Evolutionary conservation across 2,113 vertebrate genomes (phyloP).

Genomic region (Oryzias curvinotus): DNA sequence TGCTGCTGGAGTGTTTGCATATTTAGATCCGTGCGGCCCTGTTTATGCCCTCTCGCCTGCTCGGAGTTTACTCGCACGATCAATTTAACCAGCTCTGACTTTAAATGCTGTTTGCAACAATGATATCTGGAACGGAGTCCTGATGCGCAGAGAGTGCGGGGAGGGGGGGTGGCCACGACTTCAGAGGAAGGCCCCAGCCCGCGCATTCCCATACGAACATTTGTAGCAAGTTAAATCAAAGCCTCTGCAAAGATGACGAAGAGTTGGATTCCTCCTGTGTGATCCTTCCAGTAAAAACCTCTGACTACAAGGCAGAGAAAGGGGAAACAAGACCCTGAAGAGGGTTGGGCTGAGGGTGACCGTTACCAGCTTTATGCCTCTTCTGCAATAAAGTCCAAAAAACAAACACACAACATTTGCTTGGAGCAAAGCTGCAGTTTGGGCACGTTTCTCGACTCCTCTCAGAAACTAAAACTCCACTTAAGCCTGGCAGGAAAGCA

Average conservation of each 20-base stretch:
- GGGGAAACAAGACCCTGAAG: constrained; percentile 61
- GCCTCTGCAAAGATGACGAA: constrained; percentile 67
- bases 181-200: constrained; percentile 66
- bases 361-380: constrained; percentile 64
- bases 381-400: constrained; percentile 57
- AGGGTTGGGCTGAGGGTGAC: constrained; percentile 68
- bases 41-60: constrained; percentile 93
- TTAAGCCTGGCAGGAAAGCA: constrained; percentile 70
- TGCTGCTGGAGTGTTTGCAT: constrained; percentile 89
- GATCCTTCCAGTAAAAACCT: constrained; percentile 71
- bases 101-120: constrained; percentile 94
- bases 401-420: constrained; percentile 52
- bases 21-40: constrained; percentile 85
- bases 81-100: constrained; percentile 92
- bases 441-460: constrained; percentile 59
- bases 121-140: constrained; percentile 80
- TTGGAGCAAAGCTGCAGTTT: constrained; percentile 54
- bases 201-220: constrained; percentile 76
- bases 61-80: constrained; percentile 88
- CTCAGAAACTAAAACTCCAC: constrained; percentile 70
- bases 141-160: background rate
- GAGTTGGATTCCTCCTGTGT: constrained; percentile 69
- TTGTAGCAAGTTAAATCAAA: constrained; percentile 75
- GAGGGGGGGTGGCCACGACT: constrained; percentile 34
- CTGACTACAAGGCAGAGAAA: constrained; percentile 48